Percentiles rank a stretch among this genome's conserved stretches.
Conservation (phyloP, 2,888 invertebrate genomes). For the Lasiommata megera region DNA sequence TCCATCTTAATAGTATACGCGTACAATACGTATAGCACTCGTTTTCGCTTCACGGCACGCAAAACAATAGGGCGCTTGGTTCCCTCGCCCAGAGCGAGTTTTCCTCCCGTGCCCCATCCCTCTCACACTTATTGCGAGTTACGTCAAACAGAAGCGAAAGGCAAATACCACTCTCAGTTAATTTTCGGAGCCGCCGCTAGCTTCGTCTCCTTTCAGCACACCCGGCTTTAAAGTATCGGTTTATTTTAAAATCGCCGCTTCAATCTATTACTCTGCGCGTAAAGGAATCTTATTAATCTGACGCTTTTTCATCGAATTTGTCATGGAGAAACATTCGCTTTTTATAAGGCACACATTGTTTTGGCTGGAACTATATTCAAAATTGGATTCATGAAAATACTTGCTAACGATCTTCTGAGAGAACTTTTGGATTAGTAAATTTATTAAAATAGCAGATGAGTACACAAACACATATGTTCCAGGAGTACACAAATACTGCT, state of each 20-base stretch:
- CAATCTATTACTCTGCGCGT: conserved; percentile 20
- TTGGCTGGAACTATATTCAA: background rate
- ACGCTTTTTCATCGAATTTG: conserved; percentile 16
- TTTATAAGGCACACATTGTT: too few relatives aligned
- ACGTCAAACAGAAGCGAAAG: conserved; percentile 46
- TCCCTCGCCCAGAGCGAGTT: conserved; percentile 75
- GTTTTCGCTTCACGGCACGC: conserved; percentile 66
- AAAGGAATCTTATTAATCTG: conserved; percentile 27
- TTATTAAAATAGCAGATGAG: too few relatives aligned
- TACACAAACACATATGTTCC: too few relatives aligned
- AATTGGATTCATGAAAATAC: background rate
- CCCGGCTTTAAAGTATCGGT: conserved; percentile 50
- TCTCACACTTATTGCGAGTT: conserved; percentile 38
- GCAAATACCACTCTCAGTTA: conserved; percentile 74
- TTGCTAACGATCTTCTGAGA: too few relatives aligned
- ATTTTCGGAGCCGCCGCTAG: conserved; percentile 67
- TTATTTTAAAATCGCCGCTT: conserved; percentile 43
- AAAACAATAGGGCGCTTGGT: conserved; percentile 78
- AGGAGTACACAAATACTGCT: too few relatives aligned
- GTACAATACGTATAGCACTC: conserved; percentile 45
- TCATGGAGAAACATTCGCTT: background rate
- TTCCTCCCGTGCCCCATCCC: conserved; percentile 51
- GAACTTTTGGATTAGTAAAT: background rate
- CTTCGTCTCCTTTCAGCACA: conserved; percentile 54
- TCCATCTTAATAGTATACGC: conserved; percentile 41